These are phyloP conservation scores for Pavo muticus DNA, from an alignment of 2,113 vertebrate species.

Conservation along the genomic window DNA sequence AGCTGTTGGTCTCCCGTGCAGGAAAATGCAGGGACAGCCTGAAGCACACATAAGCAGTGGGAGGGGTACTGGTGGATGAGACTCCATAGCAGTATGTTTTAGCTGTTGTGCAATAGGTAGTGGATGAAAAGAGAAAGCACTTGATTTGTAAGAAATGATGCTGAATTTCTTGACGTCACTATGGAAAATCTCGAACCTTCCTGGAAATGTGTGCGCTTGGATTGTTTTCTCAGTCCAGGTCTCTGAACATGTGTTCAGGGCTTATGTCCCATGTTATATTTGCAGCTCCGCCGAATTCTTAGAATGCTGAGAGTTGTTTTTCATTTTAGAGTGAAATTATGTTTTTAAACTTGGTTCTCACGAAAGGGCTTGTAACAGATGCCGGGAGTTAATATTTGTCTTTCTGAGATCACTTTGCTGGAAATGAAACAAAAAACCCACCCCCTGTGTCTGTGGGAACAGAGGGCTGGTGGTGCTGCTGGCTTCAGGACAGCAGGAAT, in stretches of 20 bases:
- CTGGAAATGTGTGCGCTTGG: neutral
- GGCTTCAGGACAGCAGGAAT: neutral
- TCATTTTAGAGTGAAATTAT: neutral
- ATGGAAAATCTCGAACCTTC: neutral
- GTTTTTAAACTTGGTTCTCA: slow-evolving; percentile 37
- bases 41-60: neutral
- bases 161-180: neutral
- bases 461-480: neutral
- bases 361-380: neutral
- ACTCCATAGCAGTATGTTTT: neutral
- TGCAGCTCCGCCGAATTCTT: slow-evolving; percentile 9
- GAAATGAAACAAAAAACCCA: slow-evolving; percentile 1
- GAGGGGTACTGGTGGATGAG: neutral
- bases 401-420: slow-evolving; percentile 28
- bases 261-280: neutral
- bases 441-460: slow-evolving; percentile 18
- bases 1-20: neutral
- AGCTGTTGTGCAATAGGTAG: neutral
- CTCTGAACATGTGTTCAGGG: neutral
- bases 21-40: neutral
- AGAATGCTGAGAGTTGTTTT: neutral
- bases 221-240: neutral
- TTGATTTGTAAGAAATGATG: neutral
- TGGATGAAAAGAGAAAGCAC: neutral
- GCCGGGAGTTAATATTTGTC: slow-evolving; percentile 12